Evolutionary conservation across 2,888 invertebrate species (phyloP), one percentile per base, ranked within the genome.

Genomic region (Lottia scabra): DNA sequence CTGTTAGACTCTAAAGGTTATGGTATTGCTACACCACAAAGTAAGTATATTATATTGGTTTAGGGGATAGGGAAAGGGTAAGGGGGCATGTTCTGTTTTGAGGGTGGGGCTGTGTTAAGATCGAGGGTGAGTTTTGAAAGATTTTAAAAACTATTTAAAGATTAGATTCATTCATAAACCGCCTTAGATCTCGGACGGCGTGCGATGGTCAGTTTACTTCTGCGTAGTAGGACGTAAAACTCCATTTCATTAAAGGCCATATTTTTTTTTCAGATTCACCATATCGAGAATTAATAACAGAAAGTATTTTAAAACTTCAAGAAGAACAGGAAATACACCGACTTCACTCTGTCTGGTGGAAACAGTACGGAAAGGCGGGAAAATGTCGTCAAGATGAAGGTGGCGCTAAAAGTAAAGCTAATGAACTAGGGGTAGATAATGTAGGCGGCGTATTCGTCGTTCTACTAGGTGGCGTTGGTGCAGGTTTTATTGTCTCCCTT

Each of bases 301-400:
- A 96, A 27, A 97, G 97, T 67, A 97, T 99, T 81, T 91, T 99
- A 67, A 95, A 96, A 90, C 92, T 99, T 63, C 98, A 98, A 91
- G 99, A 99, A 90, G 95, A 96, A 89, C 98, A 98, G 68, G 94
- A 94, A 90, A 92, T 99, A 76, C 96, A 91, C 63, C 86, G 88
- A 75, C 91, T 99, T 84, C 98, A 98, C 92, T 95, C 96, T 27
- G 94, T 95, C 88, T 99, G 99, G 99, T 99, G 99, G 99, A 83
- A 85, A 73, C 84, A 84, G 67, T 83, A 83, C 72, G 76, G 78
- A 8, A 81, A 78, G 15, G 82, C 85, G 6, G 85, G 83, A 26
- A 85, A 85, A 63, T 87, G 87, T 77, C 93, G 93, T 75, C 93
- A 93, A 81, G 85, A 83, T 62, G 93, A 93, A 76, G 93, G 93